phyloP scores from a whole-genome alignment of 2,113 vertebrate species.

The Fregata magnificens region DNA sequence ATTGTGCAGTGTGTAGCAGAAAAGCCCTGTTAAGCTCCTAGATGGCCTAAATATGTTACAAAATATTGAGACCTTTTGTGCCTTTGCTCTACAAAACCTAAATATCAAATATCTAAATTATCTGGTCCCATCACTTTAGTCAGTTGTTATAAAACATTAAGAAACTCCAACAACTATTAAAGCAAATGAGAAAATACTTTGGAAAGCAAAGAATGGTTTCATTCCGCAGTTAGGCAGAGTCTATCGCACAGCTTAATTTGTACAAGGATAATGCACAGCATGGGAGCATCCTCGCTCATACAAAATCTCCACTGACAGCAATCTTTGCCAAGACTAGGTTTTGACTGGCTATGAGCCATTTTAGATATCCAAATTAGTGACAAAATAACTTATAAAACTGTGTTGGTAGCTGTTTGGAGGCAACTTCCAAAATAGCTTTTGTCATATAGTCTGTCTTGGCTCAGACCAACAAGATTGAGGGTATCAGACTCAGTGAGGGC shows the following conservation, averaged over 20 bases:
- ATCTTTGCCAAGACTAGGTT: neutral
- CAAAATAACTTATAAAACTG: neutral
- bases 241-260: neutral
- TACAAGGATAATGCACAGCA: neutral
- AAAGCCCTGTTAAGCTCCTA: neutral
- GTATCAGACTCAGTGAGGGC: neutral
- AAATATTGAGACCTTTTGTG: neutral
- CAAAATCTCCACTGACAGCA: neutral
- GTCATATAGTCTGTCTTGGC: neutral
- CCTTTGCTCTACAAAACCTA: neutral
- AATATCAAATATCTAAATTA: neutral
- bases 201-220: neutral
- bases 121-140: neutral
- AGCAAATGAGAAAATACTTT: neutral
- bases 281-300: neutral
- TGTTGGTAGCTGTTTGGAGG: neutral
- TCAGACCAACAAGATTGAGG: neutral
- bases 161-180: neutral
- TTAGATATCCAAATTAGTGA: neutral
- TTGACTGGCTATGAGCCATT: neutral
- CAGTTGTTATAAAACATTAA: neutral
- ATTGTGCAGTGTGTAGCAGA: neutral
- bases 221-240: neutral
- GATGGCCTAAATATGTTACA: neutral
- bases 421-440: neutral